Evolutionary conservation across 1,140 invertebrate species (phyloP).

Genomic region (Centruroides vittatus): DNA sequence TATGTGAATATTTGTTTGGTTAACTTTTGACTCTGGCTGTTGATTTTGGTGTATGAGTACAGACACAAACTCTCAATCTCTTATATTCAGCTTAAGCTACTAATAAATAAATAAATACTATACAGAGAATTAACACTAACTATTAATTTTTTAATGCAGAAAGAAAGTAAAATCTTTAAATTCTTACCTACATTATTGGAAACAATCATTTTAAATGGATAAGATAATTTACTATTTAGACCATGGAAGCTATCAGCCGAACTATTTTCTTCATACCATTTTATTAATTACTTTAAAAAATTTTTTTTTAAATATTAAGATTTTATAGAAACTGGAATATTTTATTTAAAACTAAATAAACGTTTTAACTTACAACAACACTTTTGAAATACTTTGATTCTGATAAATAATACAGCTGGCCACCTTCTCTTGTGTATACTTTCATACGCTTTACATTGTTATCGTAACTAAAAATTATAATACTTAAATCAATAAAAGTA

Average conservation of each 20-base stretch:
- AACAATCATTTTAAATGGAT: conserved; percentile 27
- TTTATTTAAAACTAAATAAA: too few relatives aligned
- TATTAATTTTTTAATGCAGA: not conserved
- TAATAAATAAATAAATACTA: too few relatives aligned
- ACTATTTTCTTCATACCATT: conserved; percentile 75
- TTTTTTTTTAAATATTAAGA: too few relatives aligned
- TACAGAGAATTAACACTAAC: too few relatives aligned
- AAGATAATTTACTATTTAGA: conserved; percentile 28
- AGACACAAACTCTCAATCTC: too few relatives aligned
- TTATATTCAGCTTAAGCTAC: too few relatives aligned
- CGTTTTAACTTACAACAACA: conserved; percentile 38
- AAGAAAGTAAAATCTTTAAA: not conserved
- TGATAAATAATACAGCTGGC: conserved; percentile 59
- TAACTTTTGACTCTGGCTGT: too few relatives aligned
- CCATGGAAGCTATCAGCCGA: conserved; percentile 70
- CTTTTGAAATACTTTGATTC: conserved; percentile 79
- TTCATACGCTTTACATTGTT: conserved; percentile 83
- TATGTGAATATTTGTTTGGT: too few relatives aligned
- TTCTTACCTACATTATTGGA: conserved; percentile 7
- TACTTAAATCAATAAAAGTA: not conserved
- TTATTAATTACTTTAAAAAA: conserved; percentile 49
- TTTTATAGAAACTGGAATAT: too few relatives aligned
- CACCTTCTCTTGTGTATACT: conserved; percentile 39
- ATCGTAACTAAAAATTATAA: conserved; percentile 39
- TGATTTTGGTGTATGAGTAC: too few relatives aligned